phyloP scores from a whole-genome alignment of 2,113 vertebrate genomes.

The Eulemur rufifrons region DNA sequence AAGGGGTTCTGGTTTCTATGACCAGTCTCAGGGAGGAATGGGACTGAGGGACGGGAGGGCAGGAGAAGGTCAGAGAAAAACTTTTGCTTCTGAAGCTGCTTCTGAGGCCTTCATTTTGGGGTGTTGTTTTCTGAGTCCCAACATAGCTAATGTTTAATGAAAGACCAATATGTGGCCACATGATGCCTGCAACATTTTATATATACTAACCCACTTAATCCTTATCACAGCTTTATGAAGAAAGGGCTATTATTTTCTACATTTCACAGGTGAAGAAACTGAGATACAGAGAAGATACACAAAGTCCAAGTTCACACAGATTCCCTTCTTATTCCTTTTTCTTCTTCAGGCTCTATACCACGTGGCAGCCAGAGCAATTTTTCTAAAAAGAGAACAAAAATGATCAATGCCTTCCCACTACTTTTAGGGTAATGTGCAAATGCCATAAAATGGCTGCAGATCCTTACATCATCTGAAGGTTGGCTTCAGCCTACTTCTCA shows the following conservation, averaged over 20 bases:
- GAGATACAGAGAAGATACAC: background rate
- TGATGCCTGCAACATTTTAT: background rate
- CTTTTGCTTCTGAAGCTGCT: too few relatives aligned
- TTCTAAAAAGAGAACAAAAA: conserved; percentile 11
- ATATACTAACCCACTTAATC: background rate
- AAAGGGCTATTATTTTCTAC: background rate
- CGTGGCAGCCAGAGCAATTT: background rate
- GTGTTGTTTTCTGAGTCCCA: too few relatives aligned
- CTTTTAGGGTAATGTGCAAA: background rate
- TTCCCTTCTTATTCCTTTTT: background rate
- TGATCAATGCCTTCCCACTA: background rate
- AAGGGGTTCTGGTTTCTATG: too few relatives aligned
- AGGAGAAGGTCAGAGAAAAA: too few relatives aligned
- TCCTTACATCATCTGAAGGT: background rate
- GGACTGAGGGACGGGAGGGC: too few relatives aligned
- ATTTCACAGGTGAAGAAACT: background rate
- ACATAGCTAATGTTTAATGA: background rate
- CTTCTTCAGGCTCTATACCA: background rate
- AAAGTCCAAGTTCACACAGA: background rate
- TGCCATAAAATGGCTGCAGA: background rate
- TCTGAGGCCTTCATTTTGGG: too few relatives aligned
- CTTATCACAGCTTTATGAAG: background rate
- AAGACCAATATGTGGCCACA: background rate
- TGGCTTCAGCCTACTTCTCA: background rate
- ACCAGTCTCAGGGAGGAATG: too few relatives aligned